Base-by-base conservation (phyloP, 1,140 invertebrate species). In the Heliconius hermathena region DNA sequence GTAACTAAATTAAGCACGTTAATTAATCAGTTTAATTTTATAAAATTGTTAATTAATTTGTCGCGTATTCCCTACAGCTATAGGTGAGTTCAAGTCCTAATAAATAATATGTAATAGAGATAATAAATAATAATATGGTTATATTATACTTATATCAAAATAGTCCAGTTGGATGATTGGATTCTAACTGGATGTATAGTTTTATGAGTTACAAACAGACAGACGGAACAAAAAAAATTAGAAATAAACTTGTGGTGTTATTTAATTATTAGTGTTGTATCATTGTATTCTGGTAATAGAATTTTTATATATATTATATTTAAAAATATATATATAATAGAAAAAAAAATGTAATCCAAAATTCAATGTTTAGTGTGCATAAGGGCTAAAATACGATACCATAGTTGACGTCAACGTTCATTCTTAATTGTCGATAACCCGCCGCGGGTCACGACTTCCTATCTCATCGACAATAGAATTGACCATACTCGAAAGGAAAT, bases 381-480 rank as follows among this genome's bases (percentile, higher is more conserved):
- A 71, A 33, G 71, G 11, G n/a, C 54, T 80, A 66, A 81, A 78
- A 70, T 76, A 76, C 76, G 81, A 83, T 83, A 81, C 80, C 76
- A 79, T 74, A 72, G 33, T 83, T 81, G 82, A 84, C 84, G 83
- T 85, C 84, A 84, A 79, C 73, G 77, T 80, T 84, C 83, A 80
- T 83, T 85, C 79, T 82, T 81, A 82, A 83, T 80, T 77, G 57
- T 71, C 74, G 84, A 85, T 85, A 85, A 84, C 84, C 84, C 83
- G 66, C 8, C 46, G 77, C 71, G 76, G 82, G 83, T 83, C 83
- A 83, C 80, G 78, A 83, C 81, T 84, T 86, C 84, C 84, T 83
- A 81, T 66, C 66, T 20, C 79, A 73, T 78, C 81, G 29, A 81
- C 74, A 79, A 84, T 77, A 76, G 73, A 81, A 81, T 83, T 77